These are phyloP conservation scores for Chaetorhynchus papuensis DNA, from an alignment of 2,113 vertebrate species.

Conservation along the genomic window DNA sequence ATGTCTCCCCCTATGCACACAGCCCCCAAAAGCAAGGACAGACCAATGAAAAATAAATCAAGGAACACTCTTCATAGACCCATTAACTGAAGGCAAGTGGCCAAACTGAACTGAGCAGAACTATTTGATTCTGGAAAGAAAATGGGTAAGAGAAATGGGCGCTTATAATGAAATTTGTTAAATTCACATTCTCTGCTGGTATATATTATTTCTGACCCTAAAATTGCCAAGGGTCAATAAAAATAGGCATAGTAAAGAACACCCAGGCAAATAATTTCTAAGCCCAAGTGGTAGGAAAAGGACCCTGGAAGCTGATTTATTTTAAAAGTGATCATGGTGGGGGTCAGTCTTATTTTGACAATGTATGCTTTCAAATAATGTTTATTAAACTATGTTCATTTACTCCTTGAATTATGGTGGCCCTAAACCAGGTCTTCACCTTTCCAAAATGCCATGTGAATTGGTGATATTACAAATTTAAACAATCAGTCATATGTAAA, in stretches of 20 bases:
- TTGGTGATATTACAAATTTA: constrained; percentile 21
- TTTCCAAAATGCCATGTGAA: constrained; percentile 20
- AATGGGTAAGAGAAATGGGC: not conserved
- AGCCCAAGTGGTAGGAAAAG: not conserved
- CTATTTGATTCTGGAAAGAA: not conserved
- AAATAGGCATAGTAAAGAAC: not conserved
- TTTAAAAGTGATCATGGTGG: not conserved
- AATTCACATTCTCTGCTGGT: not conserved
- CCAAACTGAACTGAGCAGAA: not conserved
- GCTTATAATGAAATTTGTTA: not conserved
- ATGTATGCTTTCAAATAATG: not conserved
- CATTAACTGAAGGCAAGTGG: not conserved
- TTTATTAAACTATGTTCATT: constrained; percentile 10
- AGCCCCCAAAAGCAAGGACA: not conserved
- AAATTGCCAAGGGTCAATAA: not conserved
- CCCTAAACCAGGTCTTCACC: not conserved
- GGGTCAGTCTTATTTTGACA: not conserved
- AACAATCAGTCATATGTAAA: constrained; percentile 52
- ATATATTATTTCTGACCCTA: not conserved
- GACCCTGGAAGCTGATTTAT: not conserved
- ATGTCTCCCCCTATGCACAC: not conserved
- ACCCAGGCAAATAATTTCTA: not conserved
- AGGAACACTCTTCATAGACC: not conserved
- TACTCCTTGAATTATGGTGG: not conserved
- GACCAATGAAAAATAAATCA: not conserved